phyloP scores from a whole-genome alignment of 2,113 vertebrate genomes.

The Daphoenositta chrysoptera region DNA sequence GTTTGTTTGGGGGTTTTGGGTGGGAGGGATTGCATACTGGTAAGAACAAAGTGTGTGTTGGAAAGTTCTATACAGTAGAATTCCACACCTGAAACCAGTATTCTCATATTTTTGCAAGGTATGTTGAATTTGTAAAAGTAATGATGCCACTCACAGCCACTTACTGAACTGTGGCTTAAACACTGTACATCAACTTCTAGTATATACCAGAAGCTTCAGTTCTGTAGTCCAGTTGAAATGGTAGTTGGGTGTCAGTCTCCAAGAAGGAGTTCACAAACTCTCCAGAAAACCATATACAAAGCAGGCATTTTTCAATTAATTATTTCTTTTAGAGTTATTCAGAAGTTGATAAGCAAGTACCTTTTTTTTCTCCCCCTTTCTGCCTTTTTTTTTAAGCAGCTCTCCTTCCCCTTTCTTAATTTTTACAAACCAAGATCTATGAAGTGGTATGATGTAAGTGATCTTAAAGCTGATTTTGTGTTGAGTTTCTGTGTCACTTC shows the following conservation, averaged over 20 bases:
- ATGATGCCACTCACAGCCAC: background rate
- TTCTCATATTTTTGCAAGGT: background rate
- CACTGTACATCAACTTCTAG: background rate
- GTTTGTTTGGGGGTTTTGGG: too few species aligned
- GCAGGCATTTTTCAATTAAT: background rate
- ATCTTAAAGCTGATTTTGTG: background rate
- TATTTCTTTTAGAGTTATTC: background rate
- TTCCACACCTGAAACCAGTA: background rate
- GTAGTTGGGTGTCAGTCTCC: background rate
- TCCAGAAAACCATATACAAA: background rate
- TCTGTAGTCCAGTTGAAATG: background rate
- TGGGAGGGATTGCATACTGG: fast-evolving
- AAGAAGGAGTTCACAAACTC: background rate
- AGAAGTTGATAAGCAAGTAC: background rate
- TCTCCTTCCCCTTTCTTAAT: background rate
- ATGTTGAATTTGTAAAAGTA: background rate
- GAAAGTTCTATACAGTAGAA: background rate
- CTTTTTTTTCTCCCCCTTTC: fast-evolving
- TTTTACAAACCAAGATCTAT: background rate
- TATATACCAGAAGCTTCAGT: background rate
- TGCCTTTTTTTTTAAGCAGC: background rate
- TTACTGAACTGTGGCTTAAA: background rate
- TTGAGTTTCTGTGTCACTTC: background rate
- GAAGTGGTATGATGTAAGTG: background rate
- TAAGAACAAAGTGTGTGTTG: background rate